Percentiles rank a stretch among this genome's conserved stretches.
Evolutionary conservation across 2,888 invertebrate species (phyloP).

Genomic region (Hemaris fuciformis): DNA sequence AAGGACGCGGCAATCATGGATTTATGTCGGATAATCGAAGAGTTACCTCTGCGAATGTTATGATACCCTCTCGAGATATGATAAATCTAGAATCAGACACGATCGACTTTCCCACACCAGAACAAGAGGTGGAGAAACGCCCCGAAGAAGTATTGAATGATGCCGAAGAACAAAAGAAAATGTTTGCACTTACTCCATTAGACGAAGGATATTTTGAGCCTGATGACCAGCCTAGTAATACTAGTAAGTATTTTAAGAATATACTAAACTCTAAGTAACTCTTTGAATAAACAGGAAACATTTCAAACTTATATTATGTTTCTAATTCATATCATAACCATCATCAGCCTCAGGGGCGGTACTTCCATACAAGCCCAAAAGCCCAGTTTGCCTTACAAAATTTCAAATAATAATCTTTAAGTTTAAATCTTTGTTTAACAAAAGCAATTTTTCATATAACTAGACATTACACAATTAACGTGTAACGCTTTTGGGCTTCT

Average conservation of each 20-base stretch:
- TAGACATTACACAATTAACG: too few species aligned
- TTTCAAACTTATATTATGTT: too few species aligned
- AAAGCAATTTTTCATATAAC: too few species aligned
- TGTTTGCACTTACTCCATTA: slow-evolving; percentile 52
- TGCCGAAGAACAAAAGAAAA: slow-evolving; percentile 24
- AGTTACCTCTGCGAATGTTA: neutral
- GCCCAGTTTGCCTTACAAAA: too few species aligned
- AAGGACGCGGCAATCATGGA: neutral
- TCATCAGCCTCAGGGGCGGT: too few species aligned
- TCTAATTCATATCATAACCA: too few species aligned
- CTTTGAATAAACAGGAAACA: too few species aligned
- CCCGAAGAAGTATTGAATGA: neutral
- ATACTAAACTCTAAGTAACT: neutral
- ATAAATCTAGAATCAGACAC: neutral
- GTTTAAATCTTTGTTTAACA: too few species aligned
- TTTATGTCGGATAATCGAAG: neutral
- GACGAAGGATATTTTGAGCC: slow-evolving; percentile 50
- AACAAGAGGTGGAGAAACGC: neutral
- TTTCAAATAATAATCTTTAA: too few species aligned
- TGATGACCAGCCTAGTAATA: slow-evolving; percentile 17
- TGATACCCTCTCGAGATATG: neutral
- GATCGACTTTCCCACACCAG: neutral
- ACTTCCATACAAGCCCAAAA: too few species aligned
- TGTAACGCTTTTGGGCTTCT: too few species aligned
- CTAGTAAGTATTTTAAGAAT: slow-evolving; percentile 35